Percentiles rank a stretch among this genome's conserved stretches.
Evolutionary conservation across 2,888 invertebrate genomes (phyloP).

Genomic region (Netelia inedita): DNA sequence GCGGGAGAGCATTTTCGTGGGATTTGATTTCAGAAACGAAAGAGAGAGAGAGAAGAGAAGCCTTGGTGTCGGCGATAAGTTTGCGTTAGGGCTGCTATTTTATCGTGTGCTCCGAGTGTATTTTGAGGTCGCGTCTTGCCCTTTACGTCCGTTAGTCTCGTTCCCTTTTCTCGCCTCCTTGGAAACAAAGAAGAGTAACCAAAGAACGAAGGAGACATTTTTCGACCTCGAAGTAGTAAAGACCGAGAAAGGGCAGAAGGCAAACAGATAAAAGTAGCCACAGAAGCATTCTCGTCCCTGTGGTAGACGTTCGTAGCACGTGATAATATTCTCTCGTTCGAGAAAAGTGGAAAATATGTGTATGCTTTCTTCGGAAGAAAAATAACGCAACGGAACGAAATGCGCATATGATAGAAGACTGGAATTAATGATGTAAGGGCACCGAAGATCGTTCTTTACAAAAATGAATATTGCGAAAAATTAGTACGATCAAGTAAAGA

Average conservation of each 20-base stretch:
- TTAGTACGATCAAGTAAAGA: no score
- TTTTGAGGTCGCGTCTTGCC: slow-evolving; percentile 22
- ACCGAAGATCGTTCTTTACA: no score
- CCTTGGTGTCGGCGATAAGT: slow-evolving; percentile 31
- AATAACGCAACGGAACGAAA: neutral
- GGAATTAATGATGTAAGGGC: neutral
- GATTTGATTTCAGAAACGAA: slow-evolving; percentile 55
- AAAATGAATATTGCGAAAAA: no score
- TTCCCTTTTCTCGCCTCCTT: neutral
- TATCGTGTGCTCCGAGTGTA: slow-evolving; percentile 21
- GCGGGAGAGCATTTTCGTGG: slow-evolving; percentile 13
- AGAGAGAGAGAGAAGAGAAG: neutral
- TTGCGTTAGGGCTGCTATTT: slow-evolving; percentile 36
- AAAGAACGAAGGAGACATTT: neutral
- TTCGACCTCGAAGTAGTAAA: slow-evolving; percentile 53
- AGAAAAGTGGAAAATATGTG: neutral
- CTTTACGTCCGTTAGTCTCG: neutral
- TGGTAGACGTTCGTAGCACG: slow-evolving; percentile 7
- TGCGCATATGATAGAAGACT: neutral
- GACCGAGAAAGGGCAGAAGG: slow-evolving; percentile 45
- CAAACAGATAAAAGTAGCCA: neutral
- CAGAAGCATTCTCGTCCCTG: slow-evolving; percentile 2
- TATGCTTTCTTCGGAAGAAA: neutral
- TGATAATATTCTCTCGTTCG: neutral
- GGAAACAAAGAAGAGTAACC: neutral